Evolutionary conservation across 2,888 invertebrate species (phyloP).

Genomic region (Apotomis turbidana): DNA sequence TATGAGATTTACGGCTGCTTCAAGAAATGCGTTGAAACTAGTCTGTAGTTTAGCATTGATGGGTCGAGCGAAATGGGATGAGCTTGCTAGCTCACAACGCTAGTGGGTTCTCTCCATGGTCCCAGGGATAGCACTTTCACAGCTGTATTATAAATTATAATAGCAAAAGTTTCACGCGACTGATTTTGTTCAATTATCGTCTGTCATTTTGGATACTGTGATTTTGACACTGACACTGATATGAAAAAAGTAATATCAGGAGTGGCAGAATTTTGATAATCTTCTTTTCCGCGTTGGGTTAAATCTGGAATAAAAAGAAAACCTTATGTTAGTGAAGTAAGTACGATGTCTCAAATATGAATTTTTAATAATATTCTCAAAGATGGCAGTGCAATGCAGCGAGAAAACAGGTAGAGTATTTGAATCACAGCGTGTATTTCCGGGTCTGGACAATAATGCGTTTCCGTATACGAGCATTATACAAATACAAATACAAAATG

Average conservation of each 20-base stretch:
- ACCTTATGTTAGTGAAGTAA: slow-evolving; percentile 1
- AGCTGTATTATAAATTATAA: slow-evolving; percentile 41
- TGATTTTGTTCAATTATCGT: slow-evolving; percentile 66
- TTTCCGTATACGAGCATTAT: no score
- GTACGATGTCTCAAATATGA: no score
- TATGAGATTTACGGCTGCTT: slow-evolving; percentile 92
- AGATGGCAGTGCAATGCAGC: no score
- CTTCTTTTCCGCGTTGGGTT: slow-evolving; percentile 27
- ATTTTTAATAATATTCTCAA: no score
- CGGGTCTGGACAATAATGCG: no score
- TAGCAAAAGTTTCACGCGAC: slow-evolving; percentile 31
- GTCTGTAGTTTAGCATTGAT: slow-evolving; percentile 95
- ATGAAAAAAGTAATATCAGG: slow-evolving; percentile 14
- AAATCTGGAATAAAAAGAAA: slow-evolving; percentile 60
- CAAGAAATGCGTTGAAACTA: slow-evolving; percentile 95
- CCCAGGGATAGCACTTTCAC: slow-evolving; percentile 31
- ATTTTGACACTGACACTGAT: slow-evolving; percentile 39
- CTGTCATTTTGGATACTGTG: slow-evolving; percentile 61
- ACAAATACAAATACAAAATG: no score
- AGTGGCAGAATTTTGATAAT: slow-evolving; percentile 36
- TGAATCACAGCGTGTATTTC: not conserved
- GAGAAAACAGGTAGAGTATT: not conserved
- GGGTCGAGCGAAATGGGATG: slow-evolving; percentile 64
- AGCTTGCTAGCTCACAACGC: slow-evolving; percentile 66
- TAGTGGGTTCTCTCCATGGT: slow-evolving; percentile 53